These are phyloP conservation scores for Pomacea canaliculata DNA, from an alignment of 2,888 invertebrate species.

Conservation along the genomic window DNA sequence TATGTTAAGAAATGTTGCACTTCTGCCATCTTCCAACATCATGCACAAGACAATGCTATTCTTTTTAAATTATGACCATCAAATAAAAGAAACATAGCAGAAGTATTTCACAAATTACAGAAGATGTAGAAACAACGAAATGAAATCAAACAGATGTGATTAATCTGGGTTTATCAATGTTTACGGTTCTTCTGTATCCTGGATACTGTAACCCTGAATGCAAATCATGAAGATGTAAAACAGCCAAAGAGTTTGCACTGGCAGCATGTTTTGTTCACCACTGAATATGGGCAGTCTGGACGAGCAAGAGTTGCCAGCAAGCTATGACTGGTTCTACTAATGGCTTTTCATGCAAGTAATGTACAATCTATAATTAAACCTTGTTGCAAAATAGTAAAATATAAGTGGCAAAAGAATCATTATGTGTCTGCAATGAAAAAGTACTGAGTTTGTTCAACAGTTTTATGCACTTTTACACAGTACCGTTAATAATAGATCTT, in stretches of 20 bases:
- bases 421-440: too few relatives aligned
- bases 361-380: too few relatives aligned
- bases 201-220: not conserved
- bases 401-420: too few relatives aligned
- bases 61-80: not conserved
- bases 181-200: not conserved
- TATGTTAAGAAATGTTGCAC: not conserved
- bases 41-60: too few relatives aligned
- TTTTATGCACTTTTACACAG: too few relatives aligned
- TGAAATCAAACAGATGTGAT: not conserved
- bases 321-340: not conserved
- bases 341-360: too few relatives aligned
- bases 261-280: constrained; percentile 29
- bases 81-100: not conserved
- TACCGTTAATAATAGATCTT: too few relatives aligned
- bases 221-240: not conserved
- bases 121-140: not conserved
- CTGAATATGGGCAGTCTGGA: constrained; percentile 12
- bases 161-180: not conserved
- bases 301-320: constrained; percentile 31
- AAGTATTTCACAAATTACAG: not conserved
- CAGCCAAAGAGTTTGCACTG: constrained; percentile 7
- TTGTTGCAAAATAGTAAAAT: too few relatives aligned
- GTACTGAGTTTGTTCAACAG: too few relatives aligned
- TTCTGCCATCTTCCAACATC: too few relatives aligned